Base-by-base conservation (phyloP, 2,113 vertebrate genomes). In the Nestor notabilis region DNA sequence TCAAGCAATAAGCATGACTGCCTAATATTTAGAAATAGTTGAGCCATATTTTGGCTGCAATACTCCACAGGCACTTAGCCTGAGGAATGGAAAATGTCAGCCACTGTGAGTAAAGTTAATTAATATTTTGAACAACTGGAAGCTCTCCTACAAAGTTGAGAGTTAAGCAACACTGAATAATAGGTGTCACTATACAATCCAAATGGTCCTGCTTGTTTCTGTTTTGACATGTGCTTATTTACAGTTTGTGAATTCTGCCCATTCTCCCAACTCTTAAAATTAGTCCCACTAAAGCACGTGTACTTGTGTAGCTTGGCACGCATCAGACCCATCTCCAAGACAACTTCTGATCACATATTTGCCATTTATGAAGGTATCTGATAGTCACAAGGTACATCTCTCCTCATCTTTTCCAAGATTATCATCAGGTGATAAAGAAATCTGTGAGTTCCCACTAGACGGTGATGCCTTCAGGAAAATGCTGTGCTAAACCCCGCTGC, bases 31-130 rank as follows among this genome's bases (percentile, higher is more conserved):
- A 81, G 83, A 83, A 90, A 81, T 66, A 84, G 60, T 13, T 87
- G 61, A 95, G 27, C 65, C 84, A 56, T 27, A 79, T 87, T 95
- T 93, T 94, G 74, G 53, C 78, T 94, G 87, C 71, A 70, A 5
- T 95, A 77, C 80, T 94, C 71, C 71, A 81, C 63, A 85, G 79
- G 58, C 74, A 85, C 58, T 91, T 87, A 96, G 74, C 77, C 66
- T 52, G 83, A 91, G 78, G 63, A 60, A 96, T 63, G 79, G 87
- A 90, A 95, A 96, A 97, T 88, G 21, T 93, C 87, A 95, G 46
- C 74, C 58, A 72, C 78, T 44, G 31, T 90, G 53, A 65, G 44
- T 82, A 85, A 95, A 95, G 65, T 89, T 94, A 87, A 76, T 79
- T 91, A 91, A 82, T n/a, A 29, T 90, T 94, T 78, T 61, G 75